These are phyloP conservation scores for Callopanchax toddi DNA, from an alignment of 2,113 vertebrate genomes.

Conservation along the genomic window DNA sequence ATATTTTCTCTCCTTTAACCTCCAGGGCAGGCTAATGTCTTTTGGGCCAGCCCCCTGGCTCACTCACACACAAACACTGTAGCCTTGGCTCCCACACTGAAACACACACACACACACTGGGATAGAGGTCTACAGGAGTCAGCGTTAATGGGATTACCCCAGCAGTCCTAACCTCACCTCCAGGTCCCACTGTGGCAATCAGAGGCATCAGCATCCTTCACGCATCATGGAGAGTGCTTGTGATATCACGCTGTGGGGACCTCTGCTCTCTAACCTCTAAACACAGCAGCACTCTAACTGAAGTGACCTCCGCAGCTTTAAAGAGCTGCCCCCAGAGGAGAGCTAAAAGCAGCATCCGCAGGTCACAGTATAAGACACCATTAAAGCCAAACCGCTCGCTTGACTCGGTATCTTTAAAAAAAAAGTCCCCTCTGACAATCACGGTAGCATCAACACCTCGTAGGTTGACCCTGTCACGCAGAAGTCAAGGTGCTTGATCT, in stretches of 20 bases:
- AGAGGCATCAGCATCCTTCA: constrained; percentile 73
- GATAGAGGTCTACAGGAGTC: constrained; percentile 70
- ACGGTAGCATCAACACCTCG: constrained; percentile 65
- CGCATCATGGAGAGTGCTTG: constrained; percentile 78
- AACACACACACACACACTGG: constrained; percentile 40
- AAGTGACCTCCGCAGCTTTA: constrained; percentile 74
- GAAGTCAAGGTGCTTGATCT: constrained; percentile 54
- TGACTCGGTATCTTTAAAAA: constrained; percentile 66
- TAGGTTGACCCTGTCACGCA: constrained; percentile 65
- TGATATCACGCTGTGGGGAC: constrained; percentile 76
- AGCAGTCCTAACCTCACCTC: constrained; percentile 79
- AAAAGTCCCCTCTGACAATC: constrained; percentile 73
- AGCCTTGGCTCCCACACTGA: constrained; percentile 19
- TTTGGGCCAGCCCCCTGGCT: constrained; percentile 47
- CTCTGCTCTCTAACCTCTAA: constrained; percentile 81
- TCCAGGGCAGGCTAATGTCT: constrained; percentile 69
- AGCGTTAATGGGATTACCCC: constrained; percentile 85
- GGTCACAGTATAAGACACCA: constrained; percentile 72
- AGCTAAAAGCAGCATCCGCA: constrained; percentile 61
- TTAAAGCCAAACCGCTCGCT: constrained; percentile 71
- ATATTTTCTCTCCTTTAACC: constrained; percentile 71
- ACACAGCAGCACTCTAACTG: constrained; percentile 78
- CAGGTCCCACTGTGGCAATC: constrained; percentile 82
- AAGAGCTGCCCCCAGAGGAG: constrained; percentile 74
- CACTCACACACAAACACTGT: constrained; percentile 42